A percentile compares a stretch with the other conserved stretches of the same genome.
Conservation (phyloP, 2,113 vertebrate species). For the Phalacrocorax pelagicus region DNA sequence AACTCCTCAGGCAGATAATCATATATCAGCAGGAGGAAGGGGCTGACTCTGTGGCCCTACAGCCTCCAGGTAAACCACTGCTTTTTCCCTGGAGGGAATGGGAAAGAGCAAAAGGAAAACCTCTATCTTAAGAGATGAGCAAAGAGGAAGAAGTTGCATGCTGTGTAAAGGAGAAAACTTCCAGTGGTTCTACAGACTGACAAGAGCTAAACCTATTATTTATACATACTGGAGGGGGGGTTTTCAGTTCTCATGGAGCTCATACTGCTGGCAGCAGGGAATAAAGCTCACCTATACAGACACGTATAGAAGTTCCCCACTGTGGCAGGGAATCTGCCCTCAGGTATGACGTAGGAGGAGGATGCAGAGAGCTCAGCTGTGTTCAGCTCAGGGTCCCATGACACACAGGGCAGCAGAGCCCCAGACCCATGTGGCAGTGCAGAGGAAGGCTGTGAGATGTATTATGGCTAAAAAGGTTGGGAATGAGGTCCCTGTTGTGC, state of each 20-base stretch:
- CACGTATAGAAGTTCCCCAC: background rate
- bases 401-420: background rate
- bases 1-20: background rate
- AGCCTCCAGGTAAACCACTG: background rate
- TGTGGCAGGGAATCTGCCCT: accelerated
- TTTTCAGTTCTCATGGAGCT: background rate
- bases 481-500: background rate
- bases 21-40: background rate
- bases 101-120: background rate
- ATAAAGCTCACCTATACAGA: background rate
- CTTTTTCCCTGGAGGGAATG: background rate
- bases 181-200: background rate
- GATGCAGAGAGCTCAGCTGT: background rate
- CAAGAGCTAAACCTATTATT: background rate
- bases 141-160: background rate
- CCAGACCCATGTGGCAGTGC: accelerated
- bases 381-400: background rate
- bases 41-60: background rate
- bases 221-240: background rate
- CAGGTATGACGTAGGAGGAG: background rate
- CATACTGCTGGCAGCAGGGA: background rate
- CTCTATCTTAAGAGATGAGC: background rate
- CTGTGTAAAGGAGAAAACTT: background rate
- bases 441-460: background rate
- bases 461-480: background rate